Base-by-base conservation (phyloP, 2,797 vertebrate species). In the Pantherophis alleghaniensis region DNA sequence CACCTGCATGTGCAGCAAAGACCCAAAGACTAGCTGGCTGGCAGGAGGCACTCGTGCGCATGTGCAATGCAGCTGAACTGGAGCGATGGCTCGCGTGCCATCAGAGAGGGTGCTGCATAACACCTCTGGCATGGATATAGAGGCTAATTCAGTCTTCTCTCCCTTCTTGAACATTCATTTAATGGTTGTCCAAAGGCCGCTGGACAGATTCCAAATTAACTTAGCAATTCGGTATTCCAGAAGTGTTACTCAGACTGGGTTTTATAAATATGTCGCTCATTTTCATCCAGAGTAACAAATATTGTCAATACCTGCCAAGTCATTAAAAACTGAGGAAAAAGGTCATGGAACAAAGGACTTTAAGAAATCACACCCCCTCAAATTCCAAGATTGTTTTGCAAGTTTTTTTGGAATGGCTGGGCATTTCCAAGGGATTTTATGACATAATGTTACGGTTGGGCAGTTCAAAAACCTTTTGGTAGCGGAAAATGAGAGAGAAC, bases 291-390 rank as follows among this genome's bases (percentile, higher is more conserved):
- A 83, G 1, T 0, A 59, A 0, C 1, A 12, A 53, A 87, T 0
- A 0, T 0, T 0, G 0, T 26, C n/a, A 22, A 59, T 11, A 14
- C 37, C 47, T 55, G 24, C 26, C 56, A 32, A 42, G 63, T 18
- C 9, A 18, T 14, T 16, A 89, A 56, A 28, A 87, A 28, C 5
- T 28, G 10, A 4, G 56, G 66, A 79, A 89, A 20, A 60, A 47
- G 47, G n/a, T 26, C 28, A 55, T 22, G 13, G 16, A 22, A 22
- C 18, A 87, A 91, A n/a, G 47, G 60, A 7, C 11, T 55, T 74
- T 37, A 47, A 22, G 69, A 42, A 37, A 32, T 18, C 61, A 51
- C 2, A 6, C 47, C 2, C 26, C 28, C 14, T n/a, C 24, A 59
- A 47, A 42, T 42, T 42, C 42, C 42, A 42, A 42, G 42, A 42